Base-by-base conservation (phyloP, 2,797 vertebrate genomes). In the Coranthus polyacanthus region DNA sequence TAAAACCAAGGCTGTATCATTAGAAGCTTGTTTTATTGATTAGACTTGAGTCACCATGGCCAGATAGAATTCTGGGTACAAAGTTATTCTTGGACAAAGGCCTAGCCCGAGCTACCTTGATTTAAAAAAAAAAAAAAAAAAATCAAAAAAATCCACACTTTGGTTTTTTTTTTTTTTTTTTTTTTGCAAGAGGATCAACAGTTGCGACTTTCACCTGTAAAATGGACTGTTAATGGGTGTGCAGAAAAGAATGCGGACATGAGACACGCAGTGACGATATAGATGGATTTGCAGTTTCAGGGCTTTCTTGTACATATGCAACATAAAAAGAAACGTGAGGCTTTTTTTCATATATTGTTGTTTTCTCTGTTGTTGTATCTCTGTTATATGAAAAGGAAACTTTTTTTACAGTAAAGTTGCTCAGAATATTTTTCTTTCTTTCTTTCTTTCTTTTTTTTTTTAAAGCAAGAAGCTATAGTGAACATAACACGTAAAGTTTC, bases 251-350 rank as follows among this genome's bases (percentile, higher is more conserved):
- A 82, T 72, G 60, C 47, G 50, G 60, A 65, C 53, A 32, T 3
- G 38, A 67, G 75, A 60, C 56, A n/a, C n/a, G 62, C 78, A 72
- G 81, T 81, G 84, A 82, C 55, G 50, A 79, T 74, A 55, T 20
- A 70, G 79, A 80, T 74, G 47, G 67, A 76, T 82, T 78, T 58
- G 66, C 83, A 72, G 63, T 88, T 92, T 92, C 88, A 91, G 89
- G 90, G 87, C 90, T 92, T 90, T 88, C 84, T 88, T 92, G 87
- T 91, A 91, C 61, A 89, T 88, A 90, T 79, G 87, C 88, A 88
- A 79, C 71, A 72, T 77, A 80, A 77, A 86, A 54, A 88, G 66
- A 89, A 84, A 57, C 52, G 21, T 68, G 76, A 86, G 65, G 78
- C 79, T 76, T 75, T 83, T 72, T 81, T 89, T 79, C 79, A 68